phyloP scores from a whole-genome alignment of 2,797 vertebrate genomes.

The Catharus ustulatus region DNA sequence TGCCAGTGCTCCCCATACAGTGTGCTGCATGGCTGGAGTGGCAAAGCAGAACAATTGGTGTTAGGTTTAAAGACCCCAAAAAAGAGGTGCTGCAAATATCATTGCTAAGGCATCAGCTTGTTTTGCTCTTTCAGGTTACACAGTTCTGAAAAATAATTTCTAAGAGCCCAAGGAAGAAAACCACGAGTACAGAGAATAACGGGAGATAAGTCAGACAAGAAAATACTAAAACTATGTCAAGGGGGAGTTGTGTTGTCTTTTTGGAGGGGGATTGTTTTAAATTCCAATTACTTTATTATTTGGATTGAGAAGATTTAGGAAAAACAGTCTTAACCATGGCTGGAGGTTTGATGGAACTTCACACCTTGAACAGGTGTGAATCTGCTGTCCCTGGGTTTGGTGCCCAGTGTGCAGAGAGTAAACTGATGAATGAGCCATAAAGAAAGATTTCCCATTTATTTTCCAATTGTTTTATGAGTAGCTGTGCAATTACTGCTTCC shows the following conservation, averaged over 20 bases:
- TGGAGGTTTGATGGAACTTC: background rate
- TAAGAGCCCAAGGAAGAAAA: background rate
- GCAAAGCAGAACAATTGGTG: background rate
- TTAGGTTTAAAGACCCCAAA: background rate
- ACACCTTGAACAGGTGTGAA: background rate
- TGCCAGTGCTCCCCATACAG: background rate
- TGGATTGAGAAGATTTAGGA: background rate
- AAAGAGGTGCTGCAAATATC: background rate
- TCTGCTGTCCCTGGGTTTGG: background rate
- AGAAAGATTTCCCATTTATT: background rate
- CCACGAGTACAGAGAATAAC: background rate
- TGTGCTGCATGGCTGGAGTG: background rate
- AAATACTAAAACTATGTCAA: fast-evolving
- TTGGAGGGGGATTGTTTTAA: background rate
- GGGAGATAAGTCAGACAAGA: background rate
- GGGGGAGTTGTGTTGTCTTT: background rate
- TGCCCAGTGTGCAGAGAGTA: background rate
- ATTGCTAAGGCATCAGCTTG: background rate
- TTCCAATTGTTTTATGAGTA: background rate
- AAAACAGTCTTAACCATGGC: background rate
- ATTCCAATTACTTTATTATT: background rate
- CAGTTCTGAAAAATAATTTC: background rate
- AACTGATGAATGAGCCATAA: background rate
- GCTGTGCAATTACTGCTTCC: background rate
- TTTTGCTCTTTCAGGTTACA: background rate